Percentiles rank a stretch among this genome's conserved stretches.
phyloP scores from a whole-genome alignment of 2,797 vertebrate genomes.

The Oreonectes daqikongensis region DNA sequence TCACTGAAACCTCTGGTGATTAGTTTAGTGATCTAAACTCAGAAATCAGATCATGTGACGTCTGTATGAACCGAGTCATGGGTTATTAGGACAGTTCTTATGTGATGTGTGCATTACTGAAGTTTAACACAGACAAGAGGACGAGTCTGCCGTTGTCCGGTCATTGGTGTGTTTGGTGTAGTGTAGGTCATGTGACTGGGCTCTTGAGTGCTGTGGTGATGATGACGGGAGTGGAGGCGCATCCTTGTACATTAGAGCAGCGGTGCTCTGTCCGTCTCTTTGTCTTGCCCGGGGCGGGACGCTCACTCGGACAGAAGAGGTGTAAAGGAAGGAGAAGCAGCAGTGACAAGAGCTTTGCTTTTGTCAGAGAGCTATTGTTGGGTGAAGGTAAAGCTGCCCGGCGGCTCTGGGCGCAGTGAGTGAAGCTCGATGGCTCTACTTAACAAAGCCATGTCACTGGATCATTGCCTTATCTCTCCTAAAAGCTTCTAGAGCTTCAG shows the following conservation, averaged over 20 bases:
- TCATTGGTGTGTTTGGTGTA: too few relatives aligned
- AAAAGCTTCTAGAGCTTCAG: conserved; percentile 42
- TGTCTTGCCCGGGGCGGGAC: background rate
- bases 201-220: background rate
- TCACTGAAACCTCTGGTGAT: too few relatives aligned
- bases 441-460: conserved; percentile 32
- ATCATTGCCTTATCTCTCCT: conserved; percentile 40
- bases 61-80: too few relatives aligned
- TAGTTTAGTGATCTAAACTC: too few relatives aligned
- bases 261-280: background rate
- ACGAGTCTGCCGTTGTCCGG: too few relatives aligned
- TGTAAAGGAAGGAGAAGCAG: conserved; percentile 1
- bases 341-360: conserved; percentile 9
- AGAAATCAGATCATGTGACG: too few relatives aligned
- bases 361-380: conserved; percentile 34
- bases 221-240: conserved; percentile 6
- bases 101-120: too few relatives aligned
- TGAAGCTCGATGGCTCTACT: conserved; percentile 33
- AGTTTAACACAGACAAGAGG: too few relatives aligned
- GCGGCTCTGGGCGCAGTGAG: conserved; percentile 11
- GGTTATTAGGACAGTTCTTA: too few relatives aligned
- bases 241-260: conserved; percentile 33
- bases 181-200: too few relatives aligned
- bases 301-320: background rate
- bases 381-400: conserved; percentile 12